Percentiles rank a stretch among this genome's conserved stretches.
Evolutionary conservation across 2,113 vertebrate species (phyloP).

Genomic region (Trichechus manatus): DNA sequence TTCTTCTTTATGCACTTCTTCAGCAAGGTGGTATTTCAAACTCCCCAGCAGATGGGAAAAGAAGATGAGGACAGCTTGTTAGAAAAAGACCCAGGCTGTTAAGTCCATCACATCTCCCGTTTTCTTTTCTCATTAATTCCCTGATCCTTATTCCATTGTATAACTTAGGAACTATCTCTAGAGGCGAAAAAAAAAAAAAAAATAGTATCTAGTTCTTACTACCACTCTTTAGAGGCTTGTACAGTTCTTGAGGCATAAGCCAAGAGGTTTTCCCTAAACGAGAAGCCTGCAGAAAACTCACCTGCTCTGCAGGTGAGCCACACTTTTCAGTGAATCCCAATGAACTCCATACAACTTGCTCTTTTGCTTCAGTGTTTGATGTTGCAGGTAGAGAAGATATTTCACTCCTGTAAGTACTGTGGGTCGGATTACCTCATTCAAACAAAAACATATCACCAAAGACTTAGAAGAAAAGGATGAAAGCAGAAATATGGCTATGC

Average conservation of each 20-base stretch:
- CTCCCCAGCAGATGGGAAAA: conserved; percentile 82
- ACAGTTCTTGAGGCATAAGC: conserved; percentile 59
- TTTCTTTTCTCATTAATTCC: conserved; percentile 82
- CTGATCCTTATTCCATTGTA: conserved; percentile 69
- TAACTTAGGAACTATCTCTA: conserved; percentile 71
- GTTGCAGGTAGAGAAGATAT: conserved; percentile 11
- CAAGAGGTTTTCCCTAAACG: conserved; percentile 72
- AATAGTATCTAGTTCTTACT: conserved; percentile 43
- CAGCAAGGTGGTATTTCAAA: conserved; percentile 83
- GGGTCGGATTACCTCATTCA: not conserved
- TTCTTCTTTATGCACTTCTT: not conserved
- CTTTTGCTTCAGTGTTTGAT: conserved; percentile 65
- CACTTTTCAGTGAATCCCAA: not conserved
- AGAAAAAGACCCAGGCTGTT: conserved; percentile 82
- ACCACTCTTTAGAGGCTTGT: conserved; percentile 59
- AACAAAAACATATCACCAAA: conserved; percentile 41
- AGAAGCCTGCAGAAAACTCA: conserved; percentile 62
- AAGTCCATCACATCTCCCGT: conserved; percentile 72
- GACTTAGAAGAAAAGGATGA: conserved; percentile 43
- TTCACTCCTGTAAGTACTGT: not conserved
- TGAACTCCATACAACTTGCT: conserved; percentile 50
- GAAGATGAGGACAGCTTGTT: conserved; percentile 84
- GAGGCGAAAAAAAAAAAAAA: conserved; percentile 30
- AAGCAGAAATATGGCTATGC: conserved; percentile 15
- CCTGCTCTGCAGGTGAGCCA: conserved; percentile 54